Evolutionary conservation across 2,113 vertebrate genomes (phyloP).

Genomic region (Brienomyrus brachyistius): DNA sequence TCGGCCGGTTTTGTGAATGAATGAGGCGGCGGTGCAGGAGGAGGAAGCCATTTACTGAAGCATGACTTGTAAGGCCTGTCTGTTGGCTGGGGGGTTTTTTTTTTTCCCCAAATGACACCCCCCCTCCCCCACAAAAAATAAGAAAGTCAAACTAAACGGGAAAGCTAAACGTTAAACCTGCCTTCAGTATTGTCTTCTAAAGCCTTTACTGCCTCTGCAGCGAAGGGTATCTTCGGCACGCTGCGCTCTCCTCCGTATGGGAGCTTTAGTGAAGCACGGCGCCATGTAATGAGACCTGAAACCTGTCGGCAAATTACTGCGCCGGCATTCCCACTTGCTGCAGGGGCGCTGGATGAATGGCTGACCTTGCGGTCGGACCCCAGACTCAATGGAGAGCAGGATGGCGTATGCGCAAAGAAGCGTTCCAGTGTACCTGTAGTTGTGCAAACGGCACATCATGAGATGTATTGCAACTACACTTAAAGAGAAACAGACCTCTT

Average conservation of each 20-base stretch:
- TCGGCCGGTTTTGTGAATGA: conserved; percentile 71
- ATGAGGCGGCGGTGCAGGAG: conserved; percentile 44
- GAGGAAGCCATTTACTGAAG: conserved; percentile 76
- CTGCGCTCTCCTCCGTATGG: neutral
- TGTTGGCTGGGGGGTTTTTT: conserved; percentile 47
- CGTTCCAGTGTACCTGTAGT: neutral
- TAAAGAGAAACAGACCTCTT: neutral
- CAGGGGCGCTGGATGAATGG: neutral
- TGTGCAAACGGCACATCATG: neutral
- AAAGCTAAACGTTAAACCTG: neutral
- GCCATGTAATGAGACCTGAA: neutral
- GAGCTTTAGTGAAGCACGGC: neutral
- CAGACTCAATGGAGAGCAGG: neutral
- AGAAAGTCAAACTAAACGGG: neutral
- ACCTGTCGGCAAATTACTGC: neutral
- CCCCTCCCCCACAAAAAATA: neutral
- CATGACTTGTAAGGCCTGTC: conserved; percentile 62
- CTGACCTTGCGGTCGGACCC: neutral
- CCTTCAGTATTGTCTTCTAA: neutral
- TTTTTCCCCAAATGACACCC: conserved; percentile 19
- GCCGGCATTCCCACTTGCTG: neutral
- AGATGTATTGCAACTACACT: neutral
- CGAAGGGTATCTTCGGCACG: neutral
- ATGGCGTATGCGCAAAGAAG: neutral
- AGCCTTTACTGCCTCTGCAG: neutral